Percentiles rank a stretch among this genome's conserved stretches.
Evolutionary conservation across 2,113 vertebrate genomes (phyloP).

Genomic region (Chelonoidis abingdonii): DNA sequence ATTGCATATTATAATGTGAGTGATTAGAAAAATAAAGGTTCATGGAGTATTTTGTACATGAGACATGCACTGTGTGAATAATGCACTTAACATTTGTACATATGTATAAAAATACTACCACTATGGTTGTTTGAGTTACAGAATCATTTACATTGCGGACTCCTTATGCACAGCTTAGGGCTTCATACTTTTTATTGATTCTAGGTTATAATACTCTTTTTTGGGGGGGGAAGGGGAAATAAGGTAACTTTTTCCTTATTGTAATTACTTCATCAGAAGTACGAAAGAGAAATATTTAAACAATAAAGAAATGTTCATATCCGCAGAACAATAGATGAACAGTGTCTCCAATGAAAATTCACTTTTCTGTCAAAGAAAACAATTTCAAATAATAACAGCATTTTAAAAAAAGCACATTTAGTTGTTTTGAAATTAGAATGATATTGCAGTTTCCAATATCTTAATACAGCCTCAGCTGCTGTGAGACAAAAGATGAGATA

Average conservation of each 20-base stretch:
- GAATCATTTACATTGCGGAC: background rate
- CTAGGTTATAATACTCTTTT: too few species aligned
- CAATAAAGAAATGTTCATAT: background rate
- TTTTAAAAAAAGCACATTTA: constrained; percentile 1
- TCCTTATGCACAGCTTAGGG: background rate
- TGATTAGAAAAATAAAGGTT: background rate
- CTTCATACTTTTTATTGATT: background rate
- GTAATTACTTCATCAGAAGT: background rate
- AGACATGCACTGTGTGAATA: background rate
- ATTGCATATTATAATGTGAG: background rate
- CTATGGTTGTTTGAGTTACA: background rate
- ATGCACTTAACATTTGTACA: background rate
- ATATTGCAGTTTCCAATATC: constrained; percentile 62
- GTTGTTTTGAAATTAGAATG: constrained; percentile 59
- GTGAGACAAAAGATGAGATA: constrained; percentile 59
- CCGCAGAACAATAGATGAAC: background rate
- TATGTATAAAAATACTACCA: background rate
- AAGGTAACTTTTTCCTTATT: background rate
- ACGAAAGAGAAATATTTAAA: background rate
- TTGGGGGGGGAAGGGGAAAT: background rate
- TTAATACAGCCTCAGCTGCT: constrained; percentile 73
- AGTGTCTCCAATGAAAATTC: background rate
- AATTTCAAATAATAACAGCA: background rate
- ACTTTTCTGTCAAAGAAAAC: background rate
- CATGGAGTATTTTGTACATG: constrained; percentile 13